A percentile compares a stretch with the other conserved stretches of the same genome.
phyloP scores from a whole-genome alignment of 2,797 vertebrate genomes.

The Hippopotamyrus pictus region DNA sequence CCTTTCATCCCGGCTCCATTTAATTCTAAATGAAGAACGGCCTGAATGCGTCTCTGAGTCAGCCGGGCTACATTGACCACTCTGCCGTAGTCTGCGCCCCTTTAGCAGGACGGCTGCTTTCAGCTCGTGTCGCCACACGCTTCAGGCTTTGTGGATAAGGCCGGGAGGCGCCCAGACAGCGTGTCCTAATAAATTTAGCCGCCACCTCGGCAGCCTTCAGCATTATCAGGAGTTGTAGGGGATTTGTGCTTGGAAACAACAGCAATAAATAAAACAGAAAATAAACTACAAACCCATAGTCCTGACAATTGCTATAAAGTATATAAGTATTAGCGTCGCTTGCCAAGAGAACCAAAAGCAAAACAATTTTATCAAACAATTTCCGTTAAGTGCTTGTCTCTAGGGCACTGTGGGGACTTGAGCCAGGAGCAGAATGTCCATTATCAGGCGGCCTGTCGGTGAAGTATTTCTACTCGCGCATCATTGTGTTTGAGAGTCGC shows the following conservation, averaged over 20 bases:
- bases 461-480: background rate
- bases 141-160: background rate
- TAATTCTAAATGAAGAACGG: background rate
- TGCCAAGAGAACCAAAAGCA: background rate
- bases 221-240: background rate
- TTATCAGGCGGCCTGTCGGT: background rate
- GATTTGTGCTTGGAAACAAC: background rate
- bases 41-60: background rate
- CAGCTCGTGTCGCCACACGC: background rate
- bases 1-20: background rate
- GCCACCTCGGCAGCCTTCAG: background rate
- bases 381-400: background rate
- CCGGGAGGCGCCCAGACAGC: background rate
- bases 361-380: background rate
- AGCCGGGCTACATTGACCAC: background rate
- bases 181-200: background rate
- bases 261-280: conserved; percentile 10
- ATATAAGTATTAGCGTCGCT: background rate
- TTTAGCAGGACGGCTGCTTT: background rate
- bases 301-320: conserved; percentile 9
- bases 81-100: background rate
- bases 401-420: background rate
- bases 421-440: background rate
- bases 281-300: background rate
- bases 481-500: background rate